A percentile compares a stretch with the other conserved stretches of the same genome.
Evolutionary conservation across 2,113 vertebrate genomes (phyloP).

Genomic region (Tetrax tetrax): DNA sequence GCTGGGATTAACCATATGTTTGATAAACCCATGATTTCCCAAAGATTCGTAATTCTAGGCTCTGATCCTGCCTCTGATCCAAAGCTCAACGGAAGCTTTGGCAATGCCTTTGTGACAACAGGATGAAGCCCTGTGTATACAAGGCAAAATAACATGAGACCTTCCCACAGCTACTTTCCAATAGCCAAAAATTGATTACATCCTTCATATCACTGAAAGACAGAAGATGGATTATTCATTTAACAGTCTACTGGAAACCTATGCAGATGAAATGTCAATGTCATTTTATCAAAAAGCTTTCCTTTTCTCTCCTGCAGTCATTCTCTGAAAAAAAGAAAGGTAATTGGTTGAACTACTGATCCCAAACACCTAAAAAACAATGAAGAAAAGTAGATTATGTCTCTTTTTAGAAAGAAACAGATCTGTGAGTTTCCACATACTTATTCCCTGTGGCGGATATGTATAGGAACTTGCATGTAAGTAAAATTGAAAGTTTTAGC

Average conservation of each 20-base stretch:
- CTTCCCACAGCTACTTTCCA: constrained; percentile 5
- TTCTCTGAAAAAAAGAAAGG: constrained; percentile 1
- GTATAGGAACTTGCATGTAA: background rate
- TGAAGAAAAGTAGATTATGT: background rate
- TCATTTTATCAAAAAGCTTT: background rate
- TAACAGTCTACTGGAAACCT: constrained; percentile 1
- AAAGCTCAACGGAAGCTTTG: background rate
- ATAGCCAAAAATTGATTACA: background rate
- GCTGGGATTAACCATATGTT: background rate
- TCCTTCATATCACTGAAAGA: background rate
- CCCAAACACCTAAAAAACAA: background rate
- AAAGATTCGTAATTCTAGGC: background rate
- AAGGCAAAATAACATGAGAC: background rate
- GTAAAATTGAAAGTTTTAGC: background rate
- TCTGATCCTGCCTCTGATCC: background rate
- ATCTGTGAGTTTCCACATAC: background rate
- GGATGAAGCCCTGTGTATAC: background rate
- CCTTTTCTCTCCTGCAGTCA: background rate
- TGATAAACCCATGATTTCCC: background rate
- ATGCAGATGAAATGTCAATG: background rate
- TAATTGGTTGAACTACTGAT: background rate
- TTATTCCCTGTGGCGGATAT: background rate
- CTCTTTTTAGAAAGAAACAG: background rate
- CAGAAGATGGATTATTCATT: constrained; percentile 7
- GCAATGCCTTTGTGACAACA: background rate